These are phyloP conservation scores for Petrocephalus sullivani DNA, from an alignment of 2,797 vertebrate species.

Conservation along the genomic window DNA sequence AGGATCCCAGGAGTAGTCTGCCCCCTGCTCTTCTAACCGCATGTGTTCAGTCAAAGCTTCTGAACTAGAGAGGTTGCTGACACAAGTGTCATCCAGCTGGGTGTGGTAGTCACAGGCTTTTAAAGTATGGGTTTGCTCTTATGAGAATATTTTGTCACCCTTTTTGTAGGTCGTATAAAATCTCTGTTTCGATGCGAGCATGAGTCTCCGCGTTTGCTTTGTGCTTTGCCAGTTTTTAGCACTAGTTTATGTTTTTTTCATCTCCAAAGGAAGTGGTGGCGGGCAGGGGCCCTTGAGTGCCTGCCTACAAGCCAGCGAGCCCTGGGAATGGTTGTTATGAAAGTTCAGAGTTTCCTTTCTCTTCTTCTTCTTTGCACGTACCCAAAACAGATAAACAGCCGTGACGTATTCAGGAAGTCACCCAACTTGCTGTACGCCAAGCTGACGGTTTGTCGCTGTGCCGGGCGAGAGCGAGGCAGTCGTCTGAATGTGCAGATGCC, in stretches of 20 bases:
- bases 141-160: not conserved
- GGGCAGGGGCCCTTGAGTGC: not conserved
- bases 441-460: constrained; percentile 44
- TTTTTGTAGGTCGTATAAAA: constrained; percentile 48
- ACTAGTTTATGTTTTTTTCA: not conserved
- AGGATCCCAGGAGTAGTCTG: not conserved
- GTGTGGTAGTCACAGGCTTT: not conserved
- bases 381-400: constrained; percentile 70
- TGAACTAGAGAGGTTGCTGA: not conserved
- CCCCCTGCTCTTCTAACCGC: not conserved
- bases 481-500: not conserved
- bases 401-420: constrained; percentile 72
- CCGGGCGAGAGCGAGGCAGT: constrained; percentile 32
- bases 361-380: constrained; percentile 73
- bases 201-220: not conserved
- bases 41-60: not conserved
- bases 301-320: not conserved
- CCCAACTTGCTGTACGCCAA: constrained; percentile 54
- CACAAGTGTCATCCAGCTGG: not conserved
- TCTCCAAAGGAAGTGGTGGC: not conserved
- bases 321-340: constrained; percentile 12
- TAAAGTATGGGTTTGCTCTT: not conserved
- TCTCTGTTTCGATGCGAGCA: constrained; percentile 19
- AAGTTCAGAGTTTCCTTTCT: constrained; percentile 42
- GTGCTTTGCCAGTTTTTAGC: not conserved